These are phyloP conservation scores for Cartodere bifasciata DNA, from an alignment of 2,888 invertebrate genomes.

Conservation along the genomic window DNA sequence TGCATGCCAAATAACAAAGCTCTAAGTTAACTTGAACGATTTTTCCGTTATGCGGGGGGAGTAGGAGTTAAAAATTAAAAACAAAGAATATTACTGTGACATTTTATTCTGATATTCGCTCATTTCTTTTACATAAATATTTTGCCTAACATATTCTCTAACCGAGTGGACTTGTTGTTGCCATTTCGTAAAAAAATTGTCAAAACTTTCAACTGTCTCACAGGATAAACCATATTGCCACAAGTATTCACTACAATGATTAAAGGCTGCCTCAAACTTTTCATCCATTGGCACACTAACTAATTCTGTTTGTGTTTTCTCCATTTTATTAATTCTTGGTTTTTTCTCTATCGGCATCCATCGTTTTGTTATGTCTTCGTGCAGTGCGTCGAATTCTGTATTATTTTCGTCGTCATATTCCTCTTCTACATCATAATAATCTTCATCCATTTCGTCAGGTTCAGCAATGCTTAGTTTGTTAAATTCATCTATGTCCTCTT, in stretches of 20 bases:
- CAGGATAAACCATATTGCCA: slow-evolving; percentile 24
- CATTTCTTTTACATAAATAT: slow-evolving; percentile 31
- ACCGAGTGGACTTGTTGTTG: slow-evolving; percentile 26
- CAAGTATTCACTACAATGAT: slow-evolving; percentile 24
- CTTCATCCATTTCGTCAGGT: neutral
- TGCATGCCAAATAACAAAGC: no score
- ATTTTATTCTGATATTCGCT: slow-evolving; percentile 16
- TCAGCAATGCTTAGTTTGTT: slow-evolving; percentile 8
- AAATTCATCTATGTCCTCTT: slow-evolving; percentile 12
- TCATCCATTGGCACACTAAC: no score
- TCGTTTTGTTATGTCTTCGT: slow-evolving; percentile 8
- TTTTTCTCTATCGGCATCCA: neutral
- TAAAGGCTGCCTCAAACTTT: slow-evolving; percentile 22
- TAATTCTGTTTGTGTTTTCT: neutral
- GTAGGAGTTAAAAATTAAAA: no score
- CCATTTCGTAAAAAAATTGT: slow-evolving; percentile 29
- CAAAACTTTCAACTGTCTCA: slow-evolving; percentile 23
- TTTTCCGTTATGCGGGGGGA: no score
- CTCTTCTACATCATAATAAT: slow-evolving; percentile 6
- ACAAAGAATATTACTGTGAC: no score
- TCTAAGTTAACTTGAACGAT: no score
- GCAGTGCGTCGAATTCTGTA: no score
- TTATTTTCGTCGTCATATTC: slow-evolving; percentile 11
- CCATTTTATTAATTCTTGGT: slow-evolving; percentile 1
- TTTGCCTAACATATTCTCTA: slow-evolving; percentile 30